Base-by-base conservation (phyloP, 1,140 invertebrate genomes). In the Holcopasites calliopsidis region DNA sequence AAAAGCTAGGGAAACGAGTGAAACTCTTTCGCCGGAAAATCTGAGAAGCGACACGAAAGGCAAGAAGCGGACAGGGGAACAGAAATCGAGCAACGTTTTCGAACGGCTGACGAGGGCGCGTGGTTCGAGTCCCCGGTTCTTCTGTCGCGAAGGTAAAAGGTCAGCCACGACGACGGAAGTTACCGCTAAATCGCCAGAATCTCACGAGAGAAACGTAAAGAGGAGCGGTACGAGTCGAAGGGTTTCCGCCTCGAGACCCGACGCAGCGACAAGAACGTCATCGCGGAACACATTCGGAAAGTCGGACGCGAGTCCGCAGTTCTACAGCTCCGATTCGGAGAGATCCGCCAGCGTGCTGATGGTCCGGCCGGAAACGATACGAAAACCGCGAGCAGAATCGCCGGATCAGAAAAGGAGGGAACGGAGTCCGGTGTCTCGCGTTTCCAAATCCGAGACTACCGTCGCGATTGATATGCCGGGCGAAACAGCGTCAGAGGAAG, bases 71-170 rank as follows among this genome's bases (percentile, higher is more conserved):
- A 60, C 0, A 16, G 1, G 3, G 31, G n/a, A 26, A 52, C 13
- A 11, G 11, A 1, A n/a, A 10, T 13, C n/a, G 1, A 0, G 10
- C 0, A 28, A 28, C 3, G 26, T 74, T 28, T 49, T 57, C 21
- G 18, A 76, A 16, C 35, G 69, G 13, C 18, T 57, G 10, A 44
- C 31, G 2, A 78, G 23, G 21, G 38, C 33, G 5, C 55, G 54
- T 11, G 23, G 42, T 6, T 18, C 54, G 6, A 82, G 74, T 55
- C 75, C 80, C 6, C 47, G 6, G 16, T 82, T 47, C 13, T 54
- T 60, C 16, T 26, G 5, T 23, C 42, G 23, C 21, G 58, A 73
- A 38, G 26, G 55, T 3, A 35, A 11, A 16, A 65, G 21, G 26
- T 64, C 66, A 21, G 10, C 35, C 1, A 44, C 68, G 7, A 73